Conservation (phyloP, 2,888 invertebrate genomes). For the Eupithecia inturbata region DNA sequence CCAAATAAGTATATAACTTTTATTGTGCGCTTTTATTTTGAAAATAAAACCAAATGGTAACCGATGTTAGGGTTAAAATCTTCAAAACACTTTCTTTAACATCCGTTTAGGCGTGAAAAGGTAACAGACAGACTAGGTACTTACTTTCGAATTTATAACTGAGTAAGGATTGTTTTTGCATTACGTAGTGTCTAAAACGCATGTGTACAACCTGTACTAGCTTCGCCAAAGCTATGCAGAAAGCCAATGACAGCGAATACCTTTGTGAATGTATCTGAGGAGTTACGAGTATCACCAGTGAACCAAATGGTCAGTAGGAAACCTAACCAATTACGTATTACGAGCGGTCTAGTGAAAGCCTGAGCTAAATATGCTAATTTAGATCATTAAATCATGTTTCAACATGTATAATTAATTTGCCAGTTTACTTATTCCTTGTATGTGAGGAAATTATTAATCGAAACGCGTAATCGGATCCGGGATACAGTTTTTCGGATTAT, state of each 20-base stretch:
- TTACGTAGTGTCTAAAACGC: too few relatives aligned
- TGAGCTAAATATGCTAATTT: slow-evolving; percentile 26
- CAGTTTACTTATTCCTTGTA: slow-evolving; percentile 32
- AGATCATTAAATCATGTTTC: slow-evolving; percentile 31
- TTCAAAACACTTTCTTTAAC: too few relatives aligned
- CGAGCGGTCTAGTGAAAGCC: slow-evolving; percentile 32
- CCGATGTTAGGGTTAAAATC: too few relatives aligned
- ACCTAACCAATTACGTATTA: slow-evolving; percentile 29
- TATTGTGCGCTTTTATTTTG: too few relatives aligned
- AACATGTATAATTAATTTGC: slow-evolving; percentile 28
- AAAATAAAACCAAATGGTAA: too few relatives aligned
- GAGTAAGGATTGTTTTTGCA: too few relatives aligned
- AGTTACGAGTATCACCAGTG: slow-evolving; percentile 17
- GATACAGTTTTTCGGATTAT: slow-evolving; percentile 25
- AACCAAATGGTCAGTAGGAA: slow-evolving; percentile 26
- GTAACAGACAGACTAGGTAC: too few relatives aligned
- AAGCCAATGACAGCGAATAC: neutral
- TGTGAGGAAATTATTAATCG: slow-evolving; percentile 38
- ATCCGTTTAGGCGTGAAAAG: too few relatives aligned
- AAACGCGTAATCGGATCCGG: slow-evolving; percentile 37
- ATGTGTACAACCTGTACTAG: neutral
- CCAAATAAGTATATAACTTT: too few relatives aligned
- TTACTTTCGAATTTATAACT: too few relatives aligned
- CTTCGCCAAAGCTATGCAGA: neutral
- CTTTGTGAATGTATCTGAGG: neutral